Evolutionary conservation across 2,888 invertebrate species (phyloP).

Genomic region (Erebia aethiops): DNA sequence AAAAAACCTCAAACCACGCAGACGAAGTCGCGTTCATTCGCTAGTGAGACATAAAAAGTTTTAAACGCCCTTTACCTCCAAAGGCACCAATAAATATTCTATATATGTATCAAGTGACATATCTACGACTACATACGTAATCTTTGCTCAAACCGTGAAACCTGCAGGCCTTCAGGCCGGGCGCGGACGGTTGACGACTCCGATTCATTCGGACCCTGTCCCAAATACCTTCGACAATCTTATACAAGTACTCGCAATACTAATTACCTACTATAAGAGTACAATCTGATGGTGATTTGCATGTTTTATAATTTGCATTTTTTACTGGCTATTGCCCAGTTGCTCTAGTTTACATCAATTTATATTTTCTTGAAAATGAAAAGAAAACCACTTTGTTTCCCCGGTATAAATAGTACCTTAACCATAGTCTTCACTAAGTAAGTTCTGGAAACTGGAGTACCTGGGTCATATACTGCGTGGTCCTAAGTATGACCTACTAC

Average conservation of each 20-base stretch:
- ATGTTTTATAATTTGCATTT: slow-evolving; percentile 12
- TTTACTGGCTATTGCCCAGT: neutral
- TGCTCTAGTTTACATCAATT: too few relatives aligned
- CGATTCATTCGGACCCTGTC: slow-evolving; percentile 56
- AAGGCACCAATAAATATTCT: neutral
- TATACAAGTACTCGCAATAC: slow-evolving; percentile 41
- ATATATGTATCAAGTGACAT: slow-evolving; percentile 13
- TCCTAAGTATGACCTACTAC: too few relatives aligned
- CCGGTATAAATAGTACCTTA: too few relatives aligned
- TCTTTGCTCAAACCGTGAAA: slow-evolving; percentile 53
- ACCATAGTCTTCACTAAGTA: too few relatives aligned
- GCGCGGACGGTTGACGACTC: slow-evolving; percentile 67
- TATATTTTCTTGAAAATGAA: too few relatives aligned
- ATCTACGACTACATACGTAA: slow-evolving; percentile 43
- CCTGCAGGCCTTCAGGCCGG: slow-evolving; percentile 62
- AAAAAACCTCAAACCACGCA: too few relatives aligned
- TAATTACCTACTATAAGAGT: slow-evolving; percentile 29
- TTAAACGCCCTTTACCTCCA: neutral
- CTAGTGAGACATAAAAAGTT: neutral
- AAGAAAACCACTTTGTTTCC: too few relatives aligned
- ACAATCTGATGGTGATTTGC: slow-evolving; percentile 23
- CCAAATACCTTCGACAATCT: slow-evolving; percentile 52
- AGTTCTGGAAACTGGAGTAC: too few relatives aligned
- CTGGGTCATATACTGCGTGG: too few relatives aligned
- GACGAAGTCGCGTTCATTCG: too few relatives aligned